Evolutionary conservation across 1,140 invertebrate genomes (phyloP), one percentile per base, ranked within the genome.

Genomic region (Akabosia matsudoensis): DNA sequence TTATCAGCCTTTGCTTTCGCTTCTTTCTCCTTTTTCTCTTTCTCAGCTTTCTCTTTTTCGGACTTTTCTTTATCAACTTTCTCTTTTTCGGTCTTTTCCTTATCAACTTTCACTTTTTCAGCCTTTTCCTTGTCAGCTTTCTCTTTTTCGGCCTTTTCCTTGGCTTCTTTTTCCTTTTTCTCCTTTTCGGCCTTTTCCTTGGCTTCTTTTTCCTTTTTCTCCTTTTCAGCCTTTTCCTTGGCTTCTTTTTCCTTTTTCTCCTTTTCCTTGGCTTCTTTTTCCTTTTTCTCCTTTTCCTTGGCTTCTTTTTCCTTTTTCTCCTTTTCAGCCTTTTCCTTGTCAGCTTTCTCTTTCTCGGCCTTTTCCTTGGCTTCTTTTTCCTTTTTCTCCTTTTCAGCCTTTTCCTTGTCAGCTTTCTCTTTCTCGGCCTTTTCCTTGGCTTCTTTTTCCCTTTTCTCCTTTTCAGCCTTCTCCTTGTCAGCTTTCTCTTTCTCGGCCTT

Each of bases 301-400:
- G 33, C 33, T 72, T 72, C 33, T 22, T 37, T 74, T 18, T 74
- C 51, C 33, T 37, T 77, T 45, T 78, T 67, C 45, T 71, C 74
- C 33, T 74, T 74, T 67, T 78, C 72, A 7, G 10, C 28, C 24
- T 10, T 4, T 18, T 72, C 24, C 45, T 72, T 37, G 7, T 45
- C 37, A 18, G 37, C 37, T 64, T n/a, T 72, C 34, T 54, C 61
- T 79, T 64, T 78, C 75, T 70, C 70, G 67, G 34, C 73, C 75
- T 74, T 77, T 74, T 73, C 79, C 77, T 26, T 78, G 64, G 33
- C 70, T 67, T 33, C n/a, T 28, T 72, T 64, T 75, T 74, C 76
- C 73, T 13, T 34, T 37, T 33, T 77, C 74, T 78, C 34, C n/a
- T 37, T n/a, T 26, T 22, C 34, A 22, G 33, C 31, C 33, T 33